A percentile compares a stretch with the other conserved stretches of the same genome.
These are phyloP conservation scores for Eulemur rubriventer DNA, from an alignment of 2,797 vertebrate species.

Conservation along the genomic window DNA sequence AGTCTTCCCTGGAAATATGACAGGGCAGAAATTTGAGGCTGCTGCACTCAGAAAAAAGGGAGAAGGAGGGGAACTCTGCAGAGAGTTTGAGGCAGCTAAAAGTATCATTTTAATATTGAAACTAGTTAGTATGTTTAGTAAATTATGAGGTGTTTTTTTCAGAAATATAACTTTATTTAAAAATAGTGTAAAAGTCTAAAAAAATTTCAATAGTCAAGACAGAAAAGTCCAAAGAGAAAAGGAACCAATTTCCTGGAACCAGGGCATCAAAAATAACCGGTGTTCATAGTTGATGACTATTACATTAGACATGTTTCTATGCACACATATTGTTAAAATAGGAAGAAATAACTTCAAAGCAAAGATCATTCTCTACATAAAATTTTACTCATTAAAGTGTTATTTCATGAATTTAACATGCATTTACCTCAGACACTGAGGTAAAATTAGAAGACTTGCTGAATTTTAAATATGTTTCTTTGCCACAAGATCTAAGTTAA, in stretches of 20 bases:
- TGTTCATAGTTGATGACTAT: background rate
- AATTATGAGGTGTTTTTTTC: background rate
- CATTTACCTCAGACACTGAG: background rate
- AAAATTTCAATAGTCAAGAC: background rate
- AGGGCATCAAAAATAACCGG: background rate
- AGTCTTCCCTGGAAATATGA: background rate
- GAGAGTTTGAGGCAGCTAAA: background rate
- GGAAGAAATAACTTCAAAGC: background rate
- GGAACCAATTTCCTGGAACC: background rate
- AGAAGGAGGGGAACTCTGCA: background rate
- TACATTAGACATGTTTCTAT: background rate
- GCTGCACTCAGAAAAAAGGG: background rate
- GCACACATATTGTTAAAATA: background rate
- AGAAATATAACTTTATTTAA: constrained; percentile 12
- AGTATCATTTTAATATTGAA: background rate
- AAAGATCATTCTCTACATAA: background rate
- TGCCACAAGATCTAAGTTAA: background rate
- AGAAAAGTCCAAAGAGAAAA: background rate
- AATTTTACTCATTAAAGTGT: background rate
- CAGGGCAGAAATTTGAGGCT: background rate
- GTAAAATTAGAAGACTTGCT: background rate
- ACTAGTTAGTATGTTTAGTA: background rate
- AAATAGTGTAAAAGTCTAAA: background rate
- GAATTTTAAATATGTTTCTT: background rate
- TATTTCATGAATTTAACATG: background rate